Conservation (phyloP, 2,888 invertebrate species). For the Oscheius sp. region DNA sequence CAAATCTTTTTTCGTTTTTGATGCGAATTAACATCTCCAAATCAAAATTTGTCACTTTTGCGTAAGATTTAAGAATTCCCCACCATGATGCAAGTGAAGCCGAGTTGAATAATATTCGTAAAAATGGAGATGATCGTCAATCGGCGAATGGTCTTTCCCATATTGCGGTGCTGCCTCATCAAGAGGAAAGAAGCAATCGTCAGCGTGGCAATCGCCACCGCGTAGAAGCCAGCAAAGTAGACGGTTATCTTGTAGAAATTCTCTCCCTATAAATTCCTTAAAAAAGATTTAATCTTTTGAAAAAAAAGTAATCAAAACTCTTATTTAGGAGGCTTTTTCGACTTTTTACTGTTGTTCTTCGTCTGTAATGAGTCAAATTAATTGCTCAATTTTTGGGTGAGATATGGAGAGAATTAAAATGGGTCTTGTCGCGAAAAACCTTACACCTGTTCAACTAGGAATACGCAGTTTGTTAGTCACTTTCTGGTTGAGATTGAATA, state of each 20-base stretch:
- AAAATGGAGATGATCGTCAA: neutral
- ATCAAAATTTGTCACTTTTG: neutral
- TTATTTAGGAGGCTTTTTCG: neutral
- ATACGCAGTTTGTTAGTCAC: too few species aligned
- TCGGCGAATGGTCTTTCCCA: neutral
- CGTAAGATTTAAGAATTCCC: neutral
- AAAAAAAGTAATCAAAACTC: too few species aligned
- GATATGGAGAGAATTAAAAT: neutral
- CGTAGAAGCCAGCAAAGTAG: neutral
- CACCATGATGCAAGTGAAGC: constrained; percentile 2
- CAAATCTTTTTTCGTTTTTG: neutral
- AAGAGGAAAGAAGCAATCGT: neutral
- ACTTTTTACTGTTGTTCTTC: neutral
- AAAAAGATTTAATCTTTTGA: too few species aligned
- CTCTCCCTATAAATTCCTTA: neutral
- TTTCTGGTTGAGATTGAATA: too few species aligned
- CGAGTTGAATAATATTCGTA: neutral
- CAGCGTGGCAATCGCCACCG: neutral
- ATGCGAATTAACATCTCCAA: too few species aligned
- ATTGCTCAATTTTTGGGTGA: too few species aligned
- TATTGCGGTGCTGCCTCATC: neutral
- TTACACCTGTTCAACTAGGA: too few species aligned
- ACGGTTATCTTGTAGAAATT: neutral
- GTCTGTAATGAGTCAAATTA: too few species aligned
- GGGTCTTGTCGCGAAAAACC: too few species aligned